Evolutionary conservation across 1,140 invertebrate genomes (phyloP).

Genomic region (Holotrichia oblita): DNA sequence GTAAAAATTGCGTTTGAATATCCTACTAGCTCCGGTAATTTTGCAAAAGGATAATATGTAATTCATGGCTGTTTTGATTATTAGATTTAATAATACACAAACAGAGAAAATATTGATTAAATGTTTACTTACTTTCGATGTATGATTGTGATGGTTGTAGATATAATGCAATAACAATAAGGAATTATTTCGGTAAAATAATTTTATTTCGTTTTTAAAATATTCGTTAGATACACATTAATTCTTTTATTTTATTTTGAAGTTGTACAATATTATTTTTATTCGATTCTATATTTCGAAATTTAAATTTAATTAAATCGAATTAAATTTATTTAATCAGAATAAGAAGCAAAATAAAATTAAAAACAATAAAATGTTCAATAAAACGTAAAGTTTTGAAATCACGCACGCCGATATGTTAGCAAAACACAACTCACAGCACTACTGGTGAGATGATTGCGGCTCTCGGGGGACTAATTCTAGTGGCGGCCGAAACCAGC

Average conservation of each 20-base stretch:
- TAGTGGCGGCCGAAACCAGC: conserved; percentile 15
- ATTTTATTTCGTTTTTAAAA: no score
- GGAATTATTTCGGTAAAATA: no score
- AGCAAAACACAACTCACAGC: neutral
- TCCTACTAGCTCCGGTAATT: conserved; percentile 82
- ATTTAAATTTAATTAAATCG: no score
- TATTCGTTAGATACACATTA: no score
- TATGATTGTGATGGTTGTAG: no score
- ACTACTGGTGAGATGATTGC: conserved; percentile 8
- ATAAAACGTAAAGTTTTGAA: neutral
- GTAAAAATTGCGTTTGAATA: conserved; percentile 83
- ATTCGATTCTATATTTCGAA: no score
- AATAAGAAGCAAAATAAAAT: no score
- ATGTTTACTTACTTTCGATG: neutral
- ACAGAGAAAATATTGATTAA: neutral
- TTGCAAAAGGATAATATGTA: conserved; percentile 76
- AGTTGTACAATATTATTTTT: no score
- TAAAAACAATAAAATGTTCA: no score
- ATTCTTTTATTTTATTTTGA: no score
- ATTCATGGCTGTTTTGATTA: conserved; percentile 49
- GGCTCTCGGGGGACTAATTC: neutral
- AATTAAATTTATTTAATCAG: no score
- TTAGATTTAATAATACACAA: neutral
- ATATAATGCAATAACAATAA: no score
- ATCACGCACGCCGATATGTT: neutral